Evolutionary conservation across 2,113 vertebrate species (phyloP).

Genomic region (Murina feae): DNA sequence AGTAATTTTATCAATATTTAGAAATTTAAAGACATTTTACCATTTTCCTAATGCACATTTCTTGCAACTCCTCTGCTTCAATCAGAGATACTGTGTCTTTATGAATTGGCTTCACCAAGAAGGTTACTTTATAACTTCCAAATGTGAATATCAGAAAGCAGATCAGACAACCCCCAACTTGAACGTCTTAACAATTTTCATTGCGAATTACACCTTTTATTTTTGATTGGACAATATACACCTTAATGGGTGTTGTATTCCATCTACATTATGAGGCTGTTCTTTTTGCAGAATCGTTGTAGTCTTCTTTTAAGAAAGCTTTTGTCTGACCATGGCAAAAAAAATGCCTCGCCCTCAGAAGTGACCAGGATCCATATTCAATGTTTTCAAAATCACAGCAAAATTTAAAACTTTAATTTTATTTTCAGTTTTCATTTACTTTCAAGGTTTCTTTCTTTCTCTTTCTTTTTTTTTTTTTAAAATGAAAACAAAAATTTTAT

Average conservation of each 20-base stretch:
- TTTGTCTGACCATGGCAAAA: background rate
- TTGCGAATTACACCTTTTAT: background rate
- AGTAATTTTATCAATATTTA: background rate
- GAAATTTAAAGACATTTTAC: background rate
- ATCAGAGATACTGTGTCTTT: background rate
- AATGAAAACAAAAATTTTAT: background rate
- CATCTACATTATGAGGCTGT: background rate
- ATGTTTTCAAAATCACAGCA: background rate
- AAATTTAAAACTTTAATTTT: background rate
- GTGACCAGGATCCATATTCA: background rate
- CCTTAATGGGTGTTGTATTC: background rate
- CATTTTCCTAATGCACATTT: background rate
- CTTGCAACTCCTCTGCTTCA: background rate
- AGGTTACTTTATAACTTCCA: background rate
- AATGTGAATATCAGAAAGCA: background rate
- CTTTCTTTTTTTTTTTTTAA: background rate
- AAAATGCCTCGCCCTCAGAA: background rate
- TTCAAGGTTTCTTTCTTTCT: background rate
- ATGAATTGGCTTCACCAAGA: background rate
- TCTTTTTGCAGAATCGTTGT: background rate
- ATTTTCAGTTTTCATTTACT: background rate
- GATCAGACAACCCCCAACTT: background rate
- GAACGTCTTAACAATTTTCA: background rate
- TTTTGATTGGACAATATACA: background rate
- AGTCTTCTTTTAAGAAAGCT: background rate